Base-by-base conservation (phyloP, 2,888 invertebrate genomes). In the Microchrysa polita region DNA sequence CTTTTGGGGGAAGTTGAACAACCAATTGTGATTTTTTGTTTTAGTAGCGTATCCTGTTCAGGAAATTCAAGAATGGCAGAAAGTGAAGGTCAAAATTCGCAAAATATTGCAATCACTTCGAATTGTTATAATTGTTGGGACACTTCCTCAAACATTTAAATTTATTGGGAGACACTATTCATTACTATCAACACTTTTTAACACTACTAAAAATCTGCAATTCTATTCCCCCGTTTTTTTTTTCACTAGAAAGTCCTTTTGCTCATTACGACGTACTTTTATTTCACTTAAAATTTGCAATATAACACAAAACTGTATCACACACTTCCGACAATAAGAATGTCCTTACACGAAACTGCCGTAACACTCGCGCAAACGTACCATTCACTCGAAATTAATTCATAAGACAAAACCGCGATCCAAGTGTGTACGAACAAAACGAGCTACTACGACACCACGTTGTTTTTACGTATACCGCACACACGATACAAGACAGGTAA, bases 401-500 rank as follows among this genome's bases (percentile, higher is more conserved):
- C 48, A 48, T 48, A n/a, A 48, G 48, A 48, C 12, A 48, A n/a
- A 12, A 48, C n/a, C n/a, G n/a, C 27, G 27, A 34, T 34, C 27
- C 27, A 34, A 34, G 27, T 34, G 27, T 34, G 27, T 34, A 34
- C 27, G 27, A 34, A 34, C 27, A 63, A 44, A 20, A 40, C 23
- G 48, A 48, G 22, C 48, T 65, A 65, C 1, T 44, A 22, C 40
- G 44, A 27, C 63, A 63, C 20, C 65, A 65, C 16, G 65, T 65
- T 65, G 65, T 44, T 40, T n/a, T n/a, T 16, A n/a, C 22, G 34
- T 23, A n/a, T n/a, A 65, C 65, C 61, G 34, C 34, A 27, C 60
- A n/a, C n/a, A n/a, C 27, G 22, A 27, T 59, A 16, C 22, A 65
- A 48, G 34, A 65, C 65, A 65, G 65, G 44, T 65, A 65, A 65